A percentile compares a stretch with the other conserved stretches of the same genome.
These are phyloP conservation scores for Muscina levida DNA, from an alignment of 2,888 invertebrate species.

Conservation along the genomic window DNA sequence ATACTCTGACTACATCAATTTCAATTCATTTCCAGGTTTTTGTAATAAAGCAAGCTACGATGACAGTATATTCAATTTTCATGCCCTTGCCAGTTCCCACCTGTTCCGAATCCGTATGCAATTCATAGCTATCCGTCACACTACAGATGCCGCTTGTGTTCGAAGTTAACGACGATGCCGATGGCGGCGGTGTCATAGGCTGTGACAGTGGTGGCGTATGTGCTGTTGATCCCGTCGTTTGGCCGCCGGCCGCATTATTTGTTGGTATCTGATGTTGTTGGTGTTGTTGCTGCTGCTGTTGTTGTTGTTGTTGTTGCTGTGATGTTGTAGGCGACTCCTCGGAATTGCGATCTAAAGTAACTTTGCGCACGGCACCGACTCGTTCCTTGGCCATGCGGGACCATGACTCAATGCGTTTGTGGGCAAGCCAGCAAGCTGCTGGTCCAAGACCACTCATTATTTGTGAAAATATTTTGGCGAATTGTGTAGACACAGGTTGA, in stretches of 20 bases:
- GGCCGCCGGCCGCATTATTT: neutral
- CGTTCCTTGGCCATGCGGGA: constrained; percentile 87
- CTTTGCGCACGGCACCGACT: constrained; percentile 79
- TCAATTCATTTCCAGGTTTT: no score
- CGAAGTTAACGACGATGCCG: constrained; percentile 78
- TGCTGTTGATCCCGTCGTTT: constrained; percentile 63
- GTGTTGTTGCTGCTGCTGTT: no score
- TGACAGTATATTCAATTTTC: no score
- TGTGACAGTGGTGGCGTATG: constrained; percentile 67
- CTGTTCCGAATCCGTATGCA: constrained; percentile 78
- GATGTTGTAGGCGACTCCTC: constrained; percentile 74
- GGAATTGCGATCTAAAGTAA: constrained; percentile 77
- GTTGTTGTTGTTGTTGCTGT: constrained; percentile 48
- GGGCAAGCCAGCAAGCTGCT: constrained; percentile 88
- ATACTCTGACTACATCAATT: no score
- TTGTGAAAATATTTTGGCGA: constrained; percentile 64
- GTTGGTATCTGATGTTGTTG: constrained; percentile 54
- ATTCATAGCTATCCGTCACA: constrained; percentile 77
- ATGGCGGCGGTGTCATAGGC: constrained; percentile 78
- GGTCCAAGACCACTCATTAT: constrained; percentile 86
- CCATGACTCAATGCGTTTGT: constrained; percentile 89
- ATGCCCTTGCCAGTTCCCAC: constrained; percentile 38
- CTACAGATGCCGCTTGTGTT: constrained; percentile 78
- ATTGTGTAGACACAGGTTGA: constrained; percentile 6
- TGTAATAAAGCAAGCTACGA: no score